A percentile compares a stretch with the other conserved stretches of the same genome.
These are phyloP conservation scores for Chromobotia macracanthus DNA, from an alignment of 2,797 vertebrate species.

Conservation along the genomic window DNA sequence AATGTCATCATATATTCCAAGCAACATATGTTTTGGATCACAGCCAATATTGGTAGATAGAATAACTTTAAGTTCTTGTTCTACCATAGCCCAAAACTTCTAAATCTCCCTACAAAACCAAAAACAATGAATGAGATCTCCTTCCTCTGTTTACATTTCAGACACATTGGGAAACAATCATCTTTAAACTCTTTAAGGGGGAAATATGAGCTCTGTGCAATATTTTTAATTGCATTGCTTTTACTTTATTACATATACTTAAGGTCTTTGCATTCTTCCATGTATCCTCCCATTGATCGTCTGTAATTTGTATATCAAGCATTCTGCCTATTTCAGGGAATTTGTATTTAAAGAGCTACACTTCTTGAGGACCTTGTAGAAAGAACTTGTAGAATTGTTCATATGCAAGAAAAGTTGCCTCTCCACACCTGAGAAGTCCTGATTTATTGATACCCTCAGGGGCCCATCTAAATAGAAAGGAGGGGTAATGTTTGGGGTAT, in stretches of 20 bases:
- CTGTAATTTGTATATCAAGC: not conserved
- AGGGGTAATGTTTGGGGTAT: constrained; percentile 6
- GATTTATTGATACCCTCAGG: not conserved
- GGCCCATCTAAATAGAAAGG: constrained; percentile 17
- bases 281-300: not conserved
- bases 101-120: not conserved
- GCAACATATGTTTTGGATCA: no score
- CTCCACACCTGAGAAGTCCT: not conserved
- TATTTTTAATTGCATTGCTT: constrained; percentile 3
- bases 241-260: constrained; percentile 10
- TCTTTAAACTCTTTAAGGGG: no score
- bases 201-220: no score
- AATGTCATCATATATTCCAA: no score
- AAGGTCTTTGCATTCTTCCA: not conserved
- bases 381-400: constrained; percentile 13
- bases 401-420: not conserved
- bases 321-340: not conserved
- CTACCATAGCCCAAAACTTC: no score
- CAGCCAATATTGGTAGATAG: no score
- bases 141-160: constrained; percentile 31
- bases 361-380: constrained; percentile 3
- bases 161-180: not conserved
- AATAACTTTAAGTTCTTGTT: no score
- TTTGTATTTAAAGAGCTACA: not conserved
- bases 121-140: not conserved